phyloP scores from a whole-genome alignment of 1,140 invertebrate species.

The Melitaea cinxia region DNA sequence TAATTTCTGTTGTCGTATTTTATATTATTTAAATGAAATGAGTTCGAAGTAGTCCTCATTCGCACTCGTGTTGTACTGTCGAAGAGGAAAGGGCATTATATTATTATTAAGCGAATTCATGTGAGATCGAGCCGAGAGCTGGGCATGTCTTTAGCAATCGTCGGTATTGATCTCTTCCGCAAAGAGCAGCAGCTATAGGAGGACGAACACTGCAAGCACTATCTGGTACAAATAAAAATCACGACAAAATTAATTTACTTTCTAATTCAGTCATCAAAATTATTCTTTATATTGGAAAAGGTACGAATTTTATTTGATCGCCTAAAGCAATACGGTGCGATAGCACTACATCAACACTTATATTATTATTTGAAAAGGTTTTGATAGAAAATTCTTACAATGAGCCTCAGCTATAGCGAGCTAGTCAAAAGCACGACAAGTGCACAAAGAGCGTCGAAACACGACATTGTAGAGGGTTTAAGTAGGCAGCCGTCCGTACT shows the following conservation, averaged over 20 bases:
- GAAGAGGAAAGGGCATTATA: background rate
- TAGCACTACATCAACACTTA: too few relatives aligned
- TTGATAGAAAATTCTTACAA: too few relatives aligned
- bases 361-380: too few relatives aligned
- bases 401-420: slow-evolving; percentile 54
- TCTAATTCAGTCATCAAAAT: too few relatives aligned
- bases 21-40: too few relatives aligned
- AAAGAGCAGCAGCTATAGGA: slow-evolving; percentile 51
- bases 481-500: slow-evolving; percentile 28
- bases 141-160: slow-evolving; percentile 58
- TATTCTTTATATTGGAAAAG: too few relatives aligned
- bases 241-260: too few relatives aligned
- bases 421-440: slow-evolving; percentile 66
- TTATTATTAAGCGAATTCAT: slow-evolving; percentile 42
- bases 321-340: too few relatives aligned
- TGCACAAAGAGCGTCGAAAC: slow-evolving; percentile 58
- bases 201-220: too few relatives aligned
- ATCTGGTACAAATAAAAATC: too few relatives aligned
- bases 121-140: slow-evolving; percentile 54
- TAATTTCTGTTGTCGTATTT: too few relatives aligned
- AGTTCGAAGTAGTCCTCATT: background rate
- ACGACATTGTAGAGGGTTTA: slow-evolving; percentile 51
- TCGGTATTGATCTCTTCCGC: slow-evolving; percentile 59
- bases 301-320: too few relatives aligned
- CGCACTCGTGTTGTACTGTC: background rate